Conservation (phyloP, 2,888 invertebrate genomes). For the Marronus borbonicus region DNA sequence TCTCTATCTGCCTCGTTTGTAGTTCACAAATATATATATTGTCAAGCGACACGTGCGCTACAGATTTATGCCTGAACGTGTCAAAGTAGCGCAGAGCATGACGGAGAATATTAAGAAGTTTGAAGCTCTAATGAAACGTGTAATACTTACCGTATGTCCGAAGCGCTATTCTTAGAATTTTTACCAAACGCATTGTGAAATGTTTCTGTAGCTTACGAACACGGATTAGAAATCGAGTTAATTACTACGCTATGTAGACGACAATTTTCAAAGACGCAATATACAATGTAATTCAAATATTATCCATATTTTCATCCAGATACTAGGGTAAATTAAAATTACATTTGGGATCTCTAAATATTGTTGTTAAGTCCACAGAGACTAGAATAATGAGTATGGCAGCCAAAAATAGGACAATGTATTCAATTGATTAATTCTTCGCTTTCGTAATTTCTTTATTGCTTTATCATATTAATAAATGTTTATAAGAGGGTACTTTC, state of each 20-base stretch:
- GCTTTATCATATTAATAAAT: no score
- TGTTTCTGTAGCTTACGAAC: not conserved
- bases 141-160: slow-evolving; percentile 1
- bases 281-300: no score
- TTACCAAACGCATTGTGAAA: slow-evolving; percentile 17
- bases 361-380: no score
- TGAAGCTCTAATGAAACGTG: slow-evolving; percentile 26
- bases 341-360: no score
- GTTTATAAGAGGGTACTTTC: no score
- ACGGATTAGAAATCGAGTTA: slow-evolving; percentile 4
- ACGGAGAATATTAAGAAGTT: slow-evolving; percentile 18
- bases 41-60: slow-evolving; percentile 13
- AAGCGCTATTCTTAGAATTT: not conserved
- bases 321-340: no score
- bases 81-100: slow-evolving; percentile 26
- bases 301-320: no score
- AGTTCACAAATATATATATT: slow-evolving; percentile 15
- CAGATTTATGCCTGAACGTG: slow-evolving; percentile 23
- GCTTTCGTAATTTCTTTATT: no score
- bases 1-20: slow-evolving; percentile 10
- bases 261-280: no score
- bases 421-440: no score
- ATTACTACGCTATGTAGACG: not conserved
- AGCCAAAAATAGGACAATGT: no score
- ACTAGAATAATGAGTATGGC: no score